Evolutionary conservation across 2,888 invertebrate species (phyloP), one percentile per base, ranked within the genome.

Genomic region (Latheticus oryzae): DNA sequence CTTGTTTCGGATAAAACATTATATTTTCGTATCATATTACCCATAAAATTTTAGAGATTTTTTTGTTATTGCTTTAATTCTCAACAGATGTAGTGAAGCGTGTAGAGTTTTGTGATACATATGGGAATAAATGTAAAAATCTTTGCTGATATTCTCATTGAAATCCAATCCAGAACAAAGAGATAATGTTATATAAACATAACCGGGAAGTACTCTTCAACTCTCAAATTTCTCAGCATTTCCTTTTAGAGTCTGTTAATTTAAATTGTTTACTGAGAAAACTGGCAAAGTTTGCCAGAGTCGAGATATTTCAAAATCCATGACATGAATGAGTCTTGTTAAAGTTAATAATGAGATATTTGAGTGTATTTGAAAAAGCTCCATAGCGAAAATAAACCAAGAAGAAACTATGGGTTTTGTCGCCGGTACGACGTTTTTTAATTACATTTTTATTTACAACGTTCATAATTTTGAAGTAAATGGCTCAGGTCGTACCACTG

Each of bases 381-480:
- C 30, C n/a, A n/a, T n/a, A n/a, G n/a, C n/a, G n/a, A n/a, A n/a
- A n/a, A n/a, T n/a, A n/a, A n/a, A n/a, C n/a, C n/a, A n/a, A n/a
- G n/a, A n/a, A n/a, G n/a, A n/a, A n/a, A n/a, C n/a, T n/a, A 38
- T 50, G 37, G 52, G 52, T 52, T 52, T 52, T 52, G 52, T 52
- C 52, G 52, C 52, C 32, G 40, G 42, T 40, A 42, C 30, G 33
- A 15, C 40, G 33, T 45, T 58, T 58, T 57, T 58, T 58, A 62
- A 62, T 60, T 60, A 60, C 50, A 60, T 38, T 60, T 50, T 58
- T 62, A 58, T 62, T 62, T 62, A 62, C 58, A 60, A 62, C 60
- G 40, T 23, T 58, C 54, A 60, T 62, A 62, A 62, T 56, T 62
- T 60, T 51, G 51, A 56, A 52, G 58, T 60, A 58, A 62, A 62